These are phyloP conservation scores for Apostichopus leukothele DNA, from an alignment of 53 echinoderm and acorn worm species.

Conservation along the genomic window DNA sequence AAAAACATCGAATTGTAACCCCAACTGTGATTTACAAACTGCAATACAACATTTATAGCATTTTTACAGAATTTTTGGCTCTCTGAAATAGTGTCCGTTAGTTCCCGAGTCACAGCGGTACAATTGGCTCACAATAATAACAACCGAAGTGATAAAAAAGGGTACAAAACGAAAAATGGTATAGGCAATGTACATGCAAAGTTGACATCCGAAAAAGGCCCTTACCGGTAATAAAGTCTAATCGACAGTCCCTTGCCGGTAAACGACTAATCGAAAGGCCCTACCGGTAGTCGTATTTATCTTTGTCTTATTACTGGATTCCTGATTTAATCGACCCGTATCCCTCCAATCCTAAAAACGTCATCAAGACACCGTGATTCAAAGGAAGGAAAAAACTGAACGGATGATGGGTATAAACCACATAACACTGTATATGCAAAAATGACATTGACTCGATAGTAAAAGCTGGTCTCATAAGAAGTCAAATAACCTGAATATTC, in stretches of 20 bases:
- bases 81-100: background rate
- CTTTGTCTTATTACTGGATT: slow-evolving; percentile 40
- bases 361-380: background rate
- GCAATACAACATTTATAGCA: background rate
- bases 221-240: background rate
- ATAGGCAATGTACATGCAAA: background rate
- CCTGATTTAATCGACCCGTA: slow-evolving; percentile 39
- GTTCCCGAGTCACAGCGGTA: background rate
- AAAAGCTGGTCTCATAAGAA: too few relatives aligned
- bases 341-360: slow-evolving; percentile 13
- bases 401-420: too few relatives aligned
- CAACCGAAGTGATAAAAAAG: too few relatives aligned
- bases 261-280: background rate
- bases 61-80: background rate
- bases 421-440: too few relatives aligned
- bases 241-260: slow-evolving; percentile 16
- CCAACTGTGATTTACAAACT: too few relatives aligned
- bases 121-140: background rate
- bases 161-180: background rate
- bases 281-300: slow-evolving; percentile 2
- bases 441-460: too few relatives aligned
- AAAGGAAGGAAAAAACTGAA: too few relatives aligned
- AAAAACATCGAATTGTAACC: too few relatives aligned
- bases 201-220: background rate
- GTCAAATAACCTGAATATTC: too few relatives aligned